Percentiles rank a stretch among this genome's conserved stretches.
These are phyloP conservation scores for Megalops atlanticus DNA, from an alignment of 2,113 vertebrate genomes.

Conservation along the genomic window DNA sequence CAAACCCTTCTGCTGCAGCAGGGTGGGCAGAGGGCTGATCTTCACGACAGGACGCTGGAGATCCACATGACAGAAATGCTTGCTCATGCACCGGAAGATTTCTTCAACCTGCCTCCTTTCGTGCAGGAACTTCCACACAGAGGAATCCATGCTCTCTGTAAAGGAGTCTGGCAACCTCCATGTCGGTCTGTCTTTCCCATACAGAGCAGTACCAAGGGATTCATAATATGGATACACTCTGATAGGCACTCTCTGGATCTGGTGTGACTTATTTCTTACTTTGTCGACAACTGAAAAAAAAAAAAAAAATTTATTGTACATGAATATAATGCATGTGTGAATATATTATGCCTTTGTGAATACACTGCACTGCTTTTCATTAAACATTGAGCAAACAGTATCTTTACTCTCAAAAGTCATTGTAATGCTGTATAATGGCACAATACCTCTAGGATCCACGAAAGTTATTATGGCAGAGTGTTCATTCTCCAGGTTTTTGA, in stretches of 20 bases:
- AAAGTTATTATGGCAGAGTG: conserved; percentile 79
- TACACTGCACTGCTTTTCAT: too few species aligned
- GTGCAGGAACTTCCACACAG: conserved; percentile 72
- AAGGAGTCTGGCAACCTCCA: conserved; percentile 73
- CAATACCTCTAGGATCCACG: conserved; percentile 71
- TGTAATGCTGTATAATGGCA: not conserved
- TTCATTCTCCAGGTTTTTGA: conserved; percentile 61
- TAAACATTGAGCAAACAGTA: not conserved
- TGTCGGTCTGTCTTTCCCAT: conserved; percentile 76
- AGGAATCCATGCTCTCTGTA: conserved; percentile 57
- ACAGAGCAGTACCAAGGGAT: conserved; percentile 76
- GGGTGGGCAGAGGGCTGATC: conserved; percentile 62
- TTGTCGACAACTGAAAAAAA: conserved; percentile 49
- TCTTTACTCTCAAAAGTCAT: not conserved
- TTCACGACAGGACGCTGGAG: conserved; percentile 51
- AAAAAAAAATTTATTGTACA: too few species aligned
- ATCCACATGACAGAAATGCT: conserved; percentile 62
- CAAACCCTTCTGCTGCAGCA: conserved; percentile 63
- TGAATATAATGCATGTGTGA: not conserved
- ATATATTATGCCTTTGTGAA: too few species aligned
- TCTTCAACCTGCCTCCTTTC: conserved; percentile 48
- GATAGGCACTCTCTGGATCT: conserved; percentile 62
- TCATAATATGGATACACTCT: conserved; percentile 79
- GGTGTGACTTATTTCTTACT: conserved; percentile 56
- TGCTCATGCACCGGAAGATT: conserved; percentile 62